Percentiles rank a stretch among this genome's conserved stretches.
phyloP scores from a whole-genome alignment of 2,797 vertebrate species.

The Pseudotriccus pelzelni region DNA sequence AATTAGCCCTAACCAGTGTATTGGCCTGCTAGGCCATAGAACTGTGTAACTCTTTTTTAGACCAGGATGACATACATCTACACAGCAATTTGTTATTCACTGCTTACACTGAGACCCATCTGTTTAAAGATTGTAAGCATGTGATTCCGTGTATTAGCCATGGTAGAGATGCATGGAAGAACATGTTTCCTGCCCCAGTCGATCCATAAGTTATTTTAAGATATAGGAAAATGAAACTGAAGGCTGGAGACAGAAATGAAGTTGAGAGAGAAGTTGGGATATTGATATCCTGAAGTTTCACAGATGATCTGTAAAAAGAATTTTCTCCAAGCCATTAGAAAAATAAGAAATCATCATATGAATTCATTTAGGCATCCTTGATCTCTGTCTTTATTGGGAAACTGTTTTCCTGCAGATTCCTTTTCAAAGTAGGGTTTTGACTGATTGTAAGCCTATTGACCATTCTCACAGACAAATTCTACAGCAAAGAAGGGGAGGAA shows the following conservation, averaged over 20 bases:
- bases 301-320: background rate
- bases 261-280: background rate
- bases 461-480: background rate
- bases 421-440: background rate
- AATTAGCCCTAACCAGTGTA: background rate
- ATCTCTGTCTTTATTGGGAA: background rate
- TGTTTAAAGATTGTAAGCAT: background rate
- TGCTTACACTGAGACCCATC: background rate
- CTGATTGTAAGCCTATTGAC: background rate
- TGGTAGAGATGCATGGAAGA: background rate
- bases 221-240: background rate
- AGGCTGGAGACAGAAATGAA: background rate
- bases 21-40: background rate
- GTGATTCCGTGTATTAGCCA: background rate
- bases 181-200: background rate
- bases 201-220: background rate
- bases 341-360: background rate
- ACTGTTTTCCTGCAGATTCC: background rate
- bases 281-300: background rate
- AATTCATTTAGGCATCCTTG: background rate
- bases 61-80: background rate
- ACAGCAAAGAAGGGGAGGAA: background rate
- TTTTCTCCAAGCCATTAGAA: background rate
- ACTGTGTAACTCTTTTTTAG: background rate
- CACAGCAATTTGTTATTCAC: background rate